Evolutionary conservation across 2,888 invertebrate species (phyloP), one percentile per base, ranked within the genome.

Genomic region (Sussaba pulchella): DNA sequence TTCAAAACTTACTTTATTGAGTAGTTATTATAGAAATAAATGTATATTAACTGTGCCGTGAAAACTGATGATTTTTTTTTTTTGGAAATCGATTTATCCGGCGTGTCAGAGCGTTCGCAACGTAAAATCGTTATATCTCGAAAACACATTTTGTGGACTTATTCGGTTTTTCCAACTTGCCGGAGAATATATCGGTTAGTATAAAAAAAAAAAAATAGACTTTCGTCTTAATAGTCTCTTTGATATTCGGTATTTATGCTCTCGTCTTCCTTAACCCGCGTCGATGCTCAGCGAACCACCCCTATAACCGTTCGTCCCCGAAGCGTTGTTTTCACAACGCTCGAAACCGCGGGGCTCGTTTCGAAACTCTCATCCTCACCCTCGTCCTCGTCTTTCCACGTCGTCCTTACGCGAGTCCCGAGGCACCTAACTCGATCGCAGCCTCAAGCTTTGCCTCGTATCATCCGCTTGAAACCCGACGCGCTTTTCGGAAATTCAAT

Each of bases 401-500:
- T 41, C 61, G 59, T 79, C 66, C 71, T 61, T 61, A 43, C 47
- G 59, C 59, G 59, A 67, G 61, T 75, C 79, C 79, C 59, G 66
- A 61, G 79, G 71, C 75, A 71, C 80, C 83, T 87, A 89, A 89
- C 88, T 89, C 86, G 85, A 86, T 89, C 85, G 86, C 82, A 78
- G 83, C 75, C 61, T 75, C 85, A 88, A 88, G 82, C 87, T 85
- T 82, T n/a, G 82, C 78, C 86, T 87, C 86, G 85, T 88, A 88
- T 89, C 89, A 87, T 88, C 87, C 87, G 84, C 84, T 86, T 87
- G 89, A 87, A 89, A 89, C 87, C 77, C 86, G 83, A 89, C 87
- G 87, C 87, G 85, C 88, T 88, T 88, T 89, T 87, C 87, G 88
- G 89, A 89, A 89, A 89, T 89, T 89, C 89, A 89, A 89, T 89